Conservation (phyloP, 2,113 vertebrate genomes). For the Crotalus viridis region DNA sequence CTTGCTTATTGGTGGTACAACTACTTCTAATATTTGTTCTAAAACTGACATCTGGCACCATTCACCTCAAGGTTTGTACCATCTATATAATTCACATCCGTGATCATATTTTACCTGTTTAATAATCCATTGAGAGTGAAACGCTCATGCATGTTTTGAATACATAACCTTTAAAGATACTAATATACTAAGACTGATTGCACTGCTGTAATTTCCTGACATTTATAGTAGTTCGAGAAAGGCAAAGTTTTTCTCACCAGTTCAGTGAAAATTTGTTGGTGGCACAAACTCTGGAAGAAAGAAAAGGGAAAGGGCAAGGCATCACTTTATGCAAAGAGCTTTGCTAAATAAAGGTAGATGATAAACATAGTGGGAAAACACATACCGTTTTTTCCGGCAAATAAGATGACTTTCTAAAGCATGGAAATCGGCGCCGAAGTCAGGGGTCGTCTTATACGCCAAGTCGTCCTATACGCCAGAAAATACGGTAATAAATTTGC, state of each 20-base stretch:
- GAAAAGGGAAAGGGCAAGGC: not conserved
- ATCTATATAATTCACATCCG: not conserved
- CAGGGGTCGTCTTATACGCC: no score
- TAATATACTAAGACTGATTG: not conserved
- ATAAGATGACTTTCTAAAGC: no score
- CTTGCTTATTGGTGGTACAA: not conserved
- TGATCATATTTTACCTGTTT: not conserved
- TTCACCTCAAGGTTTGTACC: not conserved
- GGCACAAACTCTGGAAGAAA: not conserved
- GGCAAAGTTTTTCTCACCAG: not conserved
- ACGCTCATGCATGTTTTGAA: not conserved
- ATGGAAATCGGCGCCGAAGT: no score
- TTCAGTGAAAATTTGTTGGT: not conserved
- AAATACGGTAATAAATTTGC: not conserved
- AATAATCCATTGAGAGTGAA: not conserved
- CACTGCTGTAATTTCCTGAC: not conserved
- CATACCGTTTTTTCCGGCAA: not conserved
- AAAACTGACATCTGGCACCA: not conserved
- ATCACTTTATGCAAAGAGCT: not conserved
- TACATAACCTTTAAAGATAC: not conserved
- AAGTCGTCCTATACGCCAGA: no score
- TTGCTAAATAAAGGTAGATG: not conserved
- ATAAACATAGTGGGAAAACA: conserved; percentile 7
- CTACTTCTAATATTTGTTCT: not conserved
- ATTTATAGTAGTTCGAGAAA: conserved; percentile 4